Conservation (phyloP, 2,888 invertebrate species). For the Eremobia ochroleuca region DNA sequence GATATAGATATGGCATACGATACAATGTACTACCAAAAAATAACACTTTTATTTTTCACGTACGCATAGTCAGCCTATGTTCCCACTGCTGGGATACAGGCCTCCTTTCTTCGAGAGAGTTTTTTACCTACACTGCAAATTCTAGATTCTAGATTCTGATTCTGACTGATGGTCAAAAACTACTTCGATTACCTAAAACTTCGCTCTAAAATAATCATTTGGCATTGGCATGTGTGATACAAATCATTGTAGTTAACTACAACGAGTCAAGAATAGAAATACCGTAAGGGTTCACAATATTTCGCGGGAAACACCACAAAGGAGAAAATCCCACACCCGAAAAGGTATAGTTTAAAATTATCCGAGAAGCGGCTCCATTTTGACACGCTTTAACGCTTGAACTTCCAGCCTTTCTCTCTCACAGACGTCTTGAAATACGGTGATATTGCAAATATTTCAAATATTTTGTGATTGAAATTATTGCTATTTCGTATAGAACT, state of each 20-base stretch:
- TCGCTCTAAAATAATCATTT: not conserved
- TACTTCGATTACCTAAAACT: not conserved
- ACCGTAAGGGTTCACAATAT: not conserved
- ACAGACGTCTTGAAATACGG: slow-evolving; percentile 14
- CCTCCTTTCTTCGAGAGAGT: not conserved
- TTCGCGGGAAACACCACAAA: not conserved
- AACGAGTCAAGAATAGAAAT: not conserved
- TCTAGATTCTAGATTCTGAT: not conserved
- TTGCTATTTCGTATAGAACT: slow-evolving; percentile 14
- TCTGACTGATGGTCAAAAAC: not conserved
- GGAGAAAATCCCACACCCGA: slow-evolving; percentile 2
- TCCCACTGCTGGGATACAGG: not conserved
- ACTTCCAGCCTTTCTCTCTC: slow-evolving; percentile 12
- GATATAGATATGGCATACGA: not conserved
- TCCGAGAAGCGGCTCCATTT: slow-evolving; percentile 25
- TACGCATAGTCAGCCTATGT: not conserved
- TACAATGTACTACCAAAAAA: not conserved
- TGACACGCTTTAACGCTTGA: slow-evolving; percentile 41
- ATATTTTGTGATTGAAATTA: slow-evolving; percentile 13
- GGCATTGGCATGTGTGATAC: not conserved
- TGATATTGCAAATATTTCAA: slow-evolving; percentile 41
- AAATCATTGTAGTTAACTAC: not conserved
- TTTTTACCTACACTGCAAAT: not conserved
- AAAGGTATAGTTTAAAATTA: slow-evolving; percentile 36
- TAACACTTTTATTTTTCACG: not conserved